Evolutionary conservation across 2,888 invertebrate genomes (phyloP).

Genomic region (Melieria crassipennis): DNA sequence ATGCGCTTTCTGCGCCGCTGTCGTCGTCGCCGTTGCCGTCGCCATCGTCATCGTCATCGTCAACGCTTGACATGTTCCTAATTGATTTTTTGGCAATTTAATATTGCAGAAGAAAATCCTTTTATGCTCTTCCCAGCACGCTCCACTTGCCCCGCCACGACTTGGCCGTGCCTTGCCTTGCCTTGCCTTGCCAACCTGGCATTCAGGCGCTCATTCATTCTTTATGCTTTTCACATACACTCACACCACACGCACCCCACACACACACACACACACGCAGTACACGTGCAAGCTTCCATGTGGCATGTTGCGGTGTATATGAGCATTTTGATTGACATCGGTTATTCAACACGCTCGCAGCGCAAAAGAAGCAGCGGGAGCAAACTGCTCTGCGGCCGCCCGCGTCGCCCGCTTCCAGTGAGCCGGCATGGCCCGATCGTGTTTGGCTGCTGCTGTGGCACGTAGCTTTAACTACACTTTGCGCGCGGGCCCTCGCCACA

Average conservation of each 20-base stretch:
- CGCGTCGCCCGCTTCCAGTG: not conserved
- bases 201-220: slow-evolving; percentile 32
- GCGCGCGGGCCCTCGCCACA: not conserved
- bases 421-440: not conserved
- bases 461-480: slow-evolving; percentile 26
- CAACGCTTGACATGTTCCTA: slow-evolving; percentile 49
- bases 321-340: slow-evolving; percentile 61
- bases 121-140: slow-evolving; percentile 51
- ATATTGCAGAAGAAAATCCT: slow-evolving; percentile 56
- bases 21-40: not conserved
- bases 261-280: not conserved
- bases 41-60: slow-evolving; percentile 36
- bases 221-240: slow-evolving; percentile 33
- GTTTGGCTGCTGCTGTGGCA: slow-evolving; percentile 2
- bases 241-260: slow-evolving; percentile 23
- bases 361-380: not conserved
- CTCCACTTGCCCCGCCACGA: slow-evolving; percentile 40
- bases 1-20: slow-evolving; percentile 2
- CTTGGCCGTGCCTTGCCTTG: not conserved
- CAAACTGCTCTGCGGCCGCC: too few relatives aligned
- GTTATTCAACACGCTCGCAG: slow-evolving; percentile 42
- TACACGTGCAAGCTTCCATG: not conserved
- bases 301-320: slow-evolving; percentile 39
- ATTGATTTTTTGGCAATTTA: slow-evolving; percentile 59
- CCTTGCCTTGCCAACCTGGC: slow-evolving; percentile 39